phyloP scores from a whole-genome alignment of 2,797 vertebrate species.

The Champsocephalus gunnari region DNA sequence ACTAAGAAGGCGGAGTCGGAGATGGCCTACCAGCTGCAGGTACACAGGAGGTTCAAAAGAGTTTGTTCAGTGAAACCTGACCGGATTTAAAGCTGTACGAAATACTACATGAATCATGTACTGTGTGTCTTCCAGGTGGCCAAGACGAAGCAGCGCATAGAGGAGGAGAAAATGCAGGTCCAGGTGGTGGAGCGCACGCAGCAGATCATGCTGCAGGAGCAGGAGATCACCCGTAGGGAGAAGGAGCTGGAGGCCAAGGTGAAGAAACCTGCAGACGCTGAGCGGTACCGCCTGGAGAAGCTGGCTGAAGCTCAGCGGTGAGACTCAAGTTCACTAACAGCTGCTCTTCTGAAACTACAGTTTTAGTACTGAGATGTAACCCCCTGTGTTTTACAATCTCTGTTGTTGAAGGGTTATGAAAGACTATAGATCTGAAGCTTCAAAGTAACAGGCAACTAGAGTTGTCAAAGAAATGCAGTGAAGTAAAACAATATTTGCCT shows the following conservation, averaged over 20 bases:
- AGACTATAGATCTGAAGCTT: not conserved
- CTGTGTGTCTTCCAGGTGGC: slow-evolving; percentile 85
- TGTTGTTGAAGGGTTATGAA: not conserved
- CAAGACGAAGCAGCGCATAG: slow-evolving; percentile 93
- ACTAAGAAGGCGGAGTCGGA: slow-evolving; percentile 92
- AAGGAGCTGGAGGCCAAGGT: slow-evolving; percentile 92
- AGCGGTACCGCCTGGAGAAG: slow-evolving; percentile 89
- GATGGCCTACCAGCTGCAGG: slow-evolving; percentile 94
- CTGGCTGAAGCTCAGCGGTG: slow-evolving; percentile 91
- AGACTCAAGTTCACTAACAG: not conserved
- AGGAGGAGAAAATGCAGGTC: slow-evolving; percentile 93
- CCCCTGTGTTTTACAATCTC: not conserved
- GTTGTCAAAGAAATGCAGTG: not conserved
- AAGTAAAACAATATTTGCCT: not conserved
- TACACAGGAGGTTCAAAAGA: slow-evolving; percentile 43
- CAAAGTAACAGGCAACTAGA: not conserved
- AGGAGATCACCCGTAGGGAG: slow-evolving; percentile 90
- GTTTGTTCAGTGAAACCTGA: not conserved
- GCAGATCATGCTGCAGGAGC: slow-evolving; percentile 92
- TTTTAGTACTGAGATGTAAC: not conserved
- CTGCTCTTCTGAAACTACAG: not conserved
- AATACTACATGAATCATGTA: not conserved
- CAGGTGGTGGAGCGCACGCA: slow-evolving; percentile 91
- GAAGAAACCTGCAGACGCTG: slow-evolving; percentile 91
- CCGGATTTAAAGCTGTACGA: not conserved